Conservation (phyloP, 2,113 vertebrate genomes). For the Cryptotis parvus region DNA sequence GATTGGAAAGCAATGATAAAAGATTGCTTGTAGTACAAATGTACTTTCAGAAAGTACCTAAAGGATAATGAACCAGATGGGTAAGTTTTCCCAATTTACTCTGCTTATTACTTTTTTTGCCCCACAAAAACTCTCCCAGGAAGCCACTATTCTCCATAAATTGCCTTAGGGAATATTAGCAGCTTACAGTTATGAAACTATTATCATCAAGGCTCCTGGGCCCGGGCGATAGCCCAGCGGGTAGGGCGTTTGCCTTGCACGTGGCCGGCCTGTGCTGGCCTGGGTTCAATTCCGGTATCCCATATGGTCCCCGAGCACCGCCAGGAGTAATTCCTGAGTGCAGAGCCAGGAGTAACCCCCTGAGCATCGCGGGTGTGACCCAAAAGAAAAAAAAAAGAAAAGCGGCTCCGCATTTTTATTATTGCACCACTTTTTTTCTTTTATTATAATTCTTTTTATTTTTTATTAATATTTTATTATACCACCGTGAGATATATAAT, state of each 20-base stretch:
- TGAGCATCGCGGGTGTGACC: too few relatives aligned
- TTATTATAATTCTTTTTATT: constrained; percentile 34
- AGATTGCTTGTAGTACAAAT: constrained; percentile 20
- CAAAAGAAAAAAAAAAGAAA: too few relatives aligned
- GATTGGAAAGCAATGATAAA: constrained; percentile 4
- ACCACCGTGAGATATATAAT: too few relatives aligned
- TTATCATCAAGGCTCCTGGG: background rate
- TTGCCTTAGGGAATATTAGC: background rate
- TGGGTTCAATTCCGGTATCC: too few relatives aligned
- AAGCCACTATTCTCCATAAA: constrained; percentile 18
- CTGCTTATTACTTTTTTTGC: background rate
- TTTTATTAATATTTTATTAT: too few relatives aligned
- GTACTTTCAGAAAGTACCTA: constrained; percentile 7
- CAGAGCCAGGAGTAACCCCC: too few relatives aligned
- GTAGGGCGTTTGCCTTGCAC: too few relatives aligned
- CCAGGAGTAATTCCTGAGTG: too few relatives aligned
- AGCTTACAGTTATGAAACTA: background rate
- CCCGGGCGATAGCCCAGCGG: too few relatives aligned
- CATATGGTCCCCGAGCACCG: too few relatives aligned
- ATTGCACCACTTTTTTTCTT: constrained; percentile 32
- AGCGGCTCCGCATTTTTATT: too few relatives aligned
- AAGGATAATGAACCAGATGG: background rate
- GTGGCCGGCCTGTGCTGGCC: too few relatives aligned
- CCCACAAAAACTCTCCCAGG: background rate
- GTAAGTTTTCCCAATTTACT: background rate